Percentiles rank a stretch among this genome's conserved stretches.
phyloP scores from a whole-genome alignment of 2,113 vertebrate genomes.

The Tyto alba region DNA sequence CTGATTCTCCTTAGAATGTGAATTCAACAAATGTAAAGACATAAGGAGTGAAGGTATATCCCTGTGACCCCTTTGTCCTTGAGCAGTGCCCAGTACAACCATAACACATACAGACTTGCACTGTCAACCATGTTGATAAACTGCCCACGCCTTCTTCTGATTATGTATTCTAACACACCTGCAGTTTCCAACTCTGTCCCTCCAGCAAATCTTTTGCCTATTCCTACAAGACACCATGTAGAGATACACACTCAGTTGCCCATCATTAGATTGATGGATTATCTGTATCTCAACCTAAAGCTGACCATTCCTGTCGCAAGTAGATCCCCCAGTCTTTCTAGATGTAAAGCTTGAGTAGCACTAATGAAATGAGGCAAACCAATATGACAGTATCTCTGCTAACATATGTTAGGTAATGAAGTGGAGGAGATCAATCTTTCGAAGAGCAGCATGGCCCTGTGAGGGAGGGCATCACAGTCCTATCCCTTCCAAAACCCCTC shows the following conservation, averaged over 20 bases:
- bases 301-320: background rate
- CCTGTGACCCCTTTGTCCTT: background rate
- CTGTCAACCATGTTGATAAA: background rate
- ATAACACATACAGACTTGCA: rapidly evolving
- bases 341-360: background rate
- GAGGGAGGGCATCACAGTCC: background rate
- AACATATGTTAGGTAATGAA: background rate
- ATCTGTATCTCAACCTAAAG: background rate
- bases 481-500: background rate
- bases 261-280: too few species aligned
- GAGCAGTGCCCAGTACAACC: background rate
- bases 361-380: background rate
- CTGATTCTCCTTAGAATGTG: background rate
- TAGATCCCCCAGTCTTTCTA: background rate
- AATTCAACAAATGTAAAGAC: background rate
- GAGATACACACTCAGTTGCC: background rate
- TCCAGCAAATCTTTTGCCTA: background rate
- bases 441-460: background rate
- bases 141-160: rapidly evolving
- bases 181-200: background rate
- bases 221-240: background rate
- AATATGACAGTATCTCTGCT: background rate
- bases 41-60: background rate
- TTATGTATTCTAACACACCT: background rate
- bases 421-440: background rate